Evolutionary conservation across 2,888 invertebrate genomes (phyloP).

Genomic region (Doris montereyensis): DNA sequence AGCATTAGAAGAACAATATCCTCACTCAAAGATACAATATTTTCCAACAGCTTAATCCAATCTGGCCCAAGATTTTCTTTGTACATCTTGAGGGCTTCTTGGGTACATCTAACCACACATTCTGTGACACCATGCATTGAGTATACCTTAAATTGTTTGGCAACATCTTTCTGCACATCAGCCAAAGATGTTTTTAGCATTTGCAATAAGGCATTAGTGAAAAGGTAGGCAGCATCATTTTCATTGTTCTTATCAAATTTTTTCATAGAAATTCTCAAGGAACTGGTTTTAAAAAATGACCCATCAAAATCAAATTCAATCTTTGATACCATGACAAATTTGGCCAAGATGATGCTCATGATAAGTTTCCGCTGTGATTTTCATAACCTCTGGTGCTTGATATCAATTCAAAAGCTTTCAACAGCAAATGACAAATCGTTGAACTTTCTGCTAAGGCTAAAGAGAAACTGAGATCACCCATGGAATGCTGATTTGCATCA

Average conservation of each 20-base stretch:
- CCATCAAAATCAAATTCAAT: neutral
- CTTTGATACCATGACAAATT: no score
- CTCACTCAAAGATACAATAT: conserved; percentile 46
- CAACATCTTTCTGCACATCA: conserved; percentile 70
- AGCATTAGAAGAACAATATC: conserved; percentile 50
- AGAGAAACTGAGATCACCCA: no score
- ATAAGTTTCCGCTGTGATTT: conserved; percentile 79
- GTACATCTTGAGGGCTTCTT: neutral
- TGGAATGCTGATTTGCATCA: no score
- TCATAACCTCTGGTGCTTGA: conserved; percentile 78
- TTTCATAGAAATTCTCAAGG: no score
- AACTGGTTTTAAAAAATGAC: neutral
- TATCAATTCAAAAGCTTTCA: conserved; percentile 5
- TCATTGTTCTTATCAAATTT: no score
- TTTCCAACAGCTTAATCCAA: conserved; percentile 35
- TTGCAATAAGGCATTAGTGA: conserved; percentile 55
- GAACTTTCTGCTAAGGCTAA: neutral
- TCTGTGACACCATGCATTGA: conserved; percentile 74
- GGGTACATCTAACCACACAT: neutral
- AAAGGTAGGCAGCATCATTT: conserved; percentile 22
- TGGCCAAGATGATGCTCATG: no score
- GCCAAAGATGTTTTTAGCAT: conserved; percentile 67
- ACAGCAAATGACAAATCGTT: neutral
- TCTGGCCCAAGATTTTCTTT: no score
- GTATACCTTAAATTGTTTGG: conserved; percentile 71